phyloP scores from a whole-genome alignment of 2,888 invertebrate species.

The Sinohyriopsis cumingii region DNA sequence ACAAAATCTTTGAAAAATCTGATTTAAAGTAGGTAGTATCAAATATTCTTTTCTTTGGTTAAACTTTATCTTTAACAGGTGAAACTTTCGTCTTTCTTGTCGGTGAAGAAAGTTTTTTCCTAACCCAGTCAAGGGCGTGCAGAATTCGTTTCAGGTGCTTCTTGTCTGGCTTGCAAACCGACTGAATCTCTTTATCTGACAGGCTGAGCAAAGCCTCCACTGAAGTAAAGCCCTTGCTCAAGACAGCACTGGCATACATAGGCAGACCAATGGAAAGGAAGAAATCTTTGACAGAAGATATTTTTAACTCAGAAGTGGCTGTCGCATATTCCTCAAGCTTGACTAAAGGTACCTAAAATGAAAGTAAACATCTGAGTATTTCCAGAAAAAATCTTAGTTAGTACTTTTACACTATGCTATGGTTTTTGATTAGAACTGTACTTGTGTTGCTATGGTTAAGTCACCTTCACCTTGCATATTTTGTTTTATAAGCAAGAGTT shows the following conservation, averaged over 20 bases:
- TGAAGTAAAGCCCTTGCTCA: slow-evolving; percentile 42
- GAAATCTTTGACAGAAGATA: slow-evolving; percentile 66
- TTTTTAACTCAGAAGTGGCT: slow-evolving; percentile 67
- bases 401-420: too few species aligned
- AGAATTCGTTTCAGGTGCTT: slow-evolving; percentile 62
- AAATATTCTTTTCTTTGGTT: slow-evolving; percentile 3
- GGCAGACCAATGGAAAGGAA: slow-evolving; percentile 70
- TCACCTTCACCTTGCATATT: too few species aligned
- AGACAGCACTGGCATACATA: slow-evolving; percentile 64
- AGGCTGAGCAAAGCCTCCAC: slow-evolving; percentile 58
- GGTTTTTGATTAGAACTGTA: too few species aligned
- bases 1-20: too few species aligned
- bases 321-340: slow-evolving; percentile 64
- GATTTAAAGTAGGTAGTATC: too few species aligned
- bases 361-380: background rate
- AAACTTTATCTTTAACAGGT: slow-evolving; percentile 45
- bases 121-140: slow-evolving; percentile 66
- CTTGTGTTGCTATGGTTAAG: too few species aligned
- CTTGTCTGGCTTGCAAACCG: slow-evolving; percentile 57
- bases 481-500: too few species aligned
- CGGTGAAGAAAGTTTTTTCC: slow-evolving; percentile 52
- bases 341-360: slow-evolving; percentile 66
- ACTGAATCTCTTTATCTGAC: slow-evolving; percentile 54
- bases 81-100: slow-evolving; percentile 31
- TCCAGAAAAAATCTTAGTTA: too few species aligned